Conservation (phyloP, 2,113 vertebrate species). For the Cercopithecus mona region DNA sequence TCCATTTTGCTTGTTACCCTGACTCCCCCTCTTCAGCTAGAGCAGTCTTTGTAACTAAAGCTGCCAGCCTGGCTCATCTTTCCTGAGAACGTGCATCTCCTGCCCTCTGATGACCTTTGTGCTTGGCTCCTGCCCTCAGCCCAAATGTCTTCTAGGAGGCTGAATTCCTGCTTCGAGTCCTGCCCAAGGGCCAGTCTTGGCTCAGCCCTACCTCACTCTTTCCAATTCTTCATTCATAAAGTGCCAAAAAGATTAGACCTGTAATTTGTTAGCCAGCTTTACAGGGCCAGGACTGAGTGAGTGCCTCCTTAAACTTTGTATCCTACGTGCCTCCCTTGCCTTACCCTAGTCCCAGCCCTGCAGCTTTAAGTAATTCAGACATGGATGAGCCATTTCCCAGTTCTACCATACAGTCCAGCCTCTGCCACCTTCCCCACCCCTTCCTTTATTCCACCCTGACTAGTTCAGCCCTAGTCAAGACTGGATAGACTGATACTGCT, state of each 20-base stretch:
- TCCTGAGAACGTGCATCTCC: neutral
- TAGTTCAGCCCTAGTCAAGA: constrained; percentile 9
- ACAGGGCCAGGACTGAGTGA: neutral
- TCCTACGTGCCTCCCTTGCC: neutral
- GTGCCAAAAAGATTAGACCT: constrained; percentile 43
- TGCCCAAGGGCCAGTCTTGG: neutral
- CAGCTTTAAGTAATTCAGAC: neutral
- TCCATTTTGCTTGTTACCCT: neutral
- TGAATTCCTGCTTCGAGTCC: neutral
- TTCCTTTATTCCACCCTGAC: neutral
- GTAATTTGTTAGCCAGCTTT: constrained; percentile 37
- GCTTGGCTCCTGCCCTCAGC: constrained; percentile 37
- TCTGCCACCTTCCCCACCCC: neutral
- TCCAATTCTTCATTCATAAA: constrained; percentile 32
- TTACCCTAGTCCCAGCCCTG: neutral
- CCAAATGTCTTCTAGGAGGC: neutral
- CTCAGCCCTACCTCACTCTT: constrained; percentile 39
- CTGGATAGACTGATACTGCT: constrained; percentile 36
- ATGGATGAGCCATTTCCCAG: neutral
- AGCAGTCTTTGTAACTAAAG: constrained; percentile 27
- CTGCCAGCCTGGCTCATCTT: neutral
- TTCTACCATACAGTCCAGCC: neutral
- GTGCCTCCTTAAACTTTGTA: neutral
- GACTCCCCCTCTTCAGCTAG: neutral
- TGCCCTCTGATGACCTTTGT: constrained; percentile 22